Evolutionary conservation across 2,797 vertebrate species (phyloP), one percentile per base, ranked within the genome.

Genomic region (Bradypodion ventrale): DNA sequence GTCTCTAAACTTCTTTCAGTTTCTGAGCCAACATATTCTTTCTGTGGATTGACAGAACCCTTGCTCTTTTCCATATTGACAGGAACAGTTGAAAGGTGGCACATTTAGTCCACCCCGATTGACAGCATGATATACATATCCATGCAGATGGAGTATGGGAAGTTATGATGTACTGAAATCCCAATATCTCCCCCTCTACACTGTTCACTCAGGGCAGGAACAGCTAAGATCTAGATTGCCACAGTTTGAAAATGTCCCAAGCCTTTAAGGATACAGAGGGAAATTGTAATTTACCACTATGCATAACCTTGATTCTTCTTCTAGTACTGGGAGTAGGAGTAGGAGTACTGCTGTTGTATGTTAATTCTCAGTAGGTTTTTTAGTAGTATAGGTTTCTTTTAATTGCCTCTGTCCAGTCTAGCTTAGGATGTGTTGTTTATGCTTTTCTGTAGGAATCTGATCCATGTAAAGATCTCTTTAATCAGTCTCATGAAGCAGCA

Each of bases 1-100:
- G 32, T 40, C 68, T 84, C 44, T 15, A 68, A 65, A 72, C 32
- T 32, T 84, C 59, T 74, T 84, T 8, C 63, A 44, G 32, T 74
- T 76, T 79, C 59, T 32, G 27, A 72, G 69, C 4, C 32, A 65
- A 63, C 59, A 52, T 40, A 42, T 5, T 52, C 40, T 76, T 63
- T 37, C 8, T 15, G 66, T 3, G 25, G 23, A 52, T 25, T 85
- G 77, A 66, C 77, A 79, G 69, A 74, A 56, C 40, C 69, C 69
- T 21, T 77, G 56, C 8, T 84, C 32, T 52, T 40, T 42, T 21
- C 60, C 72, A 68, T 68, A 80, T 35, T 68, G 69, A 74, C 77
- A 66, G 21, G 68, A 78, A 66, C 15, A 21, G 37, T 44, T 37
- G 76, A 84, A 44, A 65, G 46, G 44, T 46, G 35, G 60, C 77